Evolutionary conservation across 92 coral and sea anemone genomes (phyloP).

Genomic region (Actinernus sp.): DNA sequence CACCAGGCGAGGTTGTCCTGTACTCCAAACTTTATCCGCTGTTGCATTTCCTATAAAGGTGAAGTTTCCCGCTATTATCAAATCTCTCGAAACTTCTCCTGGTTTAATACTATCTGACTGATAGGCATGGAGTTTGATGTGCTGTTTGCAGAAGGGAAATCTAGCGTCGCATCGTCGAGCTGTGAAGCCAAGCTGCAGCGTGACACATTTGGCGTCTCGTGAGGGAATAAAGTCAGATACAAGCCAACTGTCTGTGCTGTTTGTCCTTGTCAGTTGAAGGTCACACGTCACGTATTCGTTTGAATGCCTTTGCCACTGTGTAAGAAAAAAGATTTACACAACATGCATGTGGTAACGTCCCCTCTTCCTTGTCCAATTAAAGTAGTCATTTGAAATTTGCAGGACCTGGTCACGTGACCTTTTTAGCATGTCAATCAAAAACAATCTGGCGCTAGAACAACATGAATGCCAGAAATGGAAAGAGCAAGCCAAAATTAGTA

Average conservation of each 20-base stretch:
- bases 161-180: conserved; percentile 54
- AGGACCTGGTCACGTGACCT: no score
- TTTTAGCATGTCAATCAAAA: no score
- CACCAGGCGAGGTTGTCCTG: conserved; percentile 23
- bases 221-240: conserved; percentile 72
- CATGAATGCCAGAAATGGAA: no score
- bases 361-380: no score
- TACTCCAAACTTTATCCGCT: conserved; percentile 41
- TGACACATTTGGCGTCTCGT: conserved; percentile 45
- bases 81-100: conserved; percentile 34
- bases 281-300: conserved; percentile 73
- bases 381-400: no score
- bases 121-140: conserved; percentile 42
- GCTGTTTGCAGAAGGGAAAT: conserved; percentile 55
- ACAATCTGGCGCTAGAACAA: no score
- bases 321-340: neutral
- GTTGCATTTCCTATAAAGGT: conserved; percentile 33
- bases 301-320: conserved; percentile 69
- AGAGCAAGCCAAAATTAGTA: no score
- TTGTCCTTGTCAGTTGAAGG: conserved; percentile 44
- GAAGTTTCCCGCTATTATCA: conserved; percentile 43
- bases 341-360: neutral
- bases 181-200: conserved; percentile 57
- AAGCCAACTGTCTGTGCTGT: conserved; percentile 72
- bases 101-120: conserved; percentile 15